Evolutionary conservation across 1,140 invertebrate species (phyloP), one percentile per base, ranked within the genome.

Genomic region (Caenorhabditis tropicalis): DNA sequence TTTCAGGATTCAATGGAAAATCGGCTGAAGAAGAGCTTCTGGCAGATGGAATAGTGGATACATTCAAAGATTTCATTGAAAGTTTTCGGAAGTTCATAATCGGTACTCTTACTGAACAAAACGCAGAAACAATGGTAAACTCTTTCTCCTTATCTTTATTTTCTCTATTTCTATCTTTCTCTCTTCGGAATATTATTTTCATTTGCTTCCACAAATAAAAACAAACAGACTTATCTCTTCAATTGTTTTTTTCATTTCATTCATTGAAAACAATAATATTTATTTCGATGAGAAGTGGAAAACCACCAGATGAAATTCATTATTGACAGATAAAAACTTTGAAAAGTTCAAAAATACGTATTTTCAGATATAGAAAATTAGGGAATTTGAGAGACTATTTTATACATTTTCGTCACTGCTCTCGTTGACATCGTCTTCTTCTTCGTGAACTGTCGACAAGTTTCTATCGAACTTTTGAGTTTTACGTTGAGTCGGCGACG

Each of bases 381-480:
- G 19, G n/a, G n/a, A n/a, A 36, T 5, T 60, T 31, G 10, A 29
- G 43, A 27, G 19, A n/a, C n/a, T n/a, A 70, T n/a, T 70, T 27
- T 24, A 33, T 4, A 36, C 60, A 36, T 70, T 70, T 9, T 70
- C 60, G 5, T 70, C 31, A 16, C 31, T 24, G 12, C 60, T 70
- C n/a, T 70, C 60, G n/a, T n/a, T 70, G 16, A 70, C 60, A 9
- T 70, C 60, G n/a, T 70, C 60, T 70, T 70, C 53, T 31, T 58
- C 60, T 36, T 70, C 60, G 60, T 36, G 16, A 27, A 70, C 60
- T 36, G 60, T 70, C 1, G 60, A 70, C 33, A 70, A 70, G n/a
- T 70, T 70, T 36, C 60, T 36, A 36, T 70, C 60, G 33, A 70
- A 70, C 16, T 70, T 70, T 70, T 36, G 29, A n/a, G 29, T 70